These are phyloP conservation scores for Neostethus bicornis DNA, from an alignment of 2,797 vertebrate species.

Conservation along the genomic window DNA sequence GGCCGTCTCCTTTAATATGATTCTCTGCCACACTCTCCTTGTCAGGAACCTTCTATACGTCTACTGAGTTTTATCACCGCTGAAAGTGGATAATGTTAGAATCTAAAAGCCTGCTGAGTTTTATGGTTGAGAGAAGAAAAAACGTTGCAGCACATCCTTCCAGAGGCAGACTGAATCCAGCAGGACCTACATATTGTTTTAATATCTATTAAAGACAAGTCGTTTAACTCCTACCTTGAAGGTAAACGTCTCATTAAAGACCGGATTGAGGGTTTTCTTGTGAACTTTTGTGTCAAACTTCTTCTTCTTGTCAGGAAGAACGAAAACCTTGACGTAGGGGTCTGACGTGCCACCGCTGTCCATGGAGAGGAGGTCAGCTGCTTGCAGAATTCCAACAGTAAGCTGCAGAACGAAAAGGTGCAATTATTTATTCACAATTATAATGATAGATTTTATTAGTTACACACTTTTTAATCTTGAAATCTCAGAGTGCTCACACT, in stretches of 20 bases:
- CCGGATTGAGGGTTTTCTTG: conserved; percentile 95
- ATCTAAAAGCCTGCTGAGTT: conserved; percentile 14
- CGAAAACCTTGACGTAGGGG: conserved; percentile 94
- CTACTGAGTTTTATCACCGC: conserved; percentile 42
- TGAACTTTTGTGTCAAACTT: conserved; percentile 98
- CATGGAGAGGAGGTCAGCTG: conserved; percentile 93
- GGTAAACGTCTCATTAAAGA: conserved; percentile 94
- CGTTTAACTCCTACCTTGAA: conserved; percentile 96
- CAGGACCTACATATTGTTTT: conserved; percentile 17
- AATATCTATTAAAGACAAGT: no score
- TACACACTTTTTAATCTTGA: no score
- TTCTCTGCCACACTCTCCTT: conserved; percentile 58
- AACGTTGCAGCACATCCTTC: conserved; percentile 15
- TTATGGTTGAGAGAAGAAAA: conserved; percentile 5
- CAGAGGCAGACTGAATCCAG: conserved; percentile 26
- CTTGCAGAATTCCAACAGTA: conserved; percentile 95
- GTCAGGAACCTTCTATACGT: conserved; percentile 55
- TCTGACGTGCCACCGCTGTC: conserved; percentile 97
- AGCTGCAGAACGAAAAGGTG: conserved; percentile 76
- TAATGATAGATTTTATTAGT: no score
- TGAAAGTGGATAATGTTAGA: conserved; percentile 19
- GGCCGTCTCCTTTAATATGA: conserved; percentile 68
- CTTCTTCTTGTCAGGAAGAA: conserved; percentile 98
- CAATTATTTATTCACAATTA: no score
- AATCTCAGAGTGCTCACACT: no score